These are phyloP conservation scores for Orgyia antiqua DNA, from an alignment of 2,888 invertebrate genomes.

Conservation along the genomic window DNA sequence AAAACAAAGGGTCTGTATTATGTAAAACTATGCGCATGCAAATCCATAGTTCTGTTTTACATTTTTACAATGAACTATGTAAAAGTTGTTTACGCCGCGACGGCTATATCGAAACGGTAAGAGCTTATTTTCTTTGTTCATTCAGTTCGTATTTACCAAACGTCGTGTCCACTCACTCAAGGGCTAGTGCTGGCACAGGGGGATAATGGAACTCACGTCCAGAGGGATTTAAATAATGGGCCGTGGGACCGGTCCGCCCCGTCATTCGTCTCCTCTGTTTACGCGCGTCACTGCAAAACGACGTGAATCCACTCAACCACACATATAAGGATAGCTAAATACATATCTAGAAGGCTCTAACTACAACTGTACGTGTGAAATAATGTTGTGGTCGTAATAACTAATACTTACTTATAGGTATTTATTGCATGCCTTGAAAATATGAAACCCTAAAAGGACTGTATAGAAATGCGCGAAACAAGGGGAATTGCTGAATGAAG, in stretches of 20 bases:
- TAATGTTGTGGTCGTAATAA: too few species aligned
- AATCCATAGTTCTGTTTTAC: conserved; percentile 13
- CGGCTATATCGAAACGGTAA: conserved; percentile 12
- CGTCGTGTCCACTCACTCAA: conserved; percentile 45
- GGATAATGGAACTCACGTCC: conserved; percentile 59
- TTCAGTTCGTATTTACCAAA: conserved; percentile 37
- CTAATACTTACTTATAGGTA: conserved; percentile 2
- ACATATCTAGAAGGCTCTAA: neutral
- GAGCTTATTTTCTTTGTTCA: conserved; percentile 38
- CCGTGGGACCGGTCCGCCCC: conserved; percentile 37
- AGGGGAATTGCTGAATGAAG: too few species aligned
- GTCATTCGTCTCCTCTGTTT: conserved; percentile 37
- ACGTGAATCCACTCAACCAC: conserved; percentile 28
- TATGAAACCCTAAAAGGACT: too few species aligned
- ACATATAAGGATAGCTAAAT: too few species aligned
- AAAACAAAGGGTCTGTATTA: too few species aligned
- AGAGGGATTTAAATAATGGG: conserved; percentile 67
- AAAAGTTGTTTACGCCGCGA: conserved; percentile 14
- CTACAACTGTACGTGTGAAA: neutral
- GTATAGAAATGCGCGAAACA: too few species aligned
- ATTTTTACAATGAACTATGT: conserved; percentile 15
- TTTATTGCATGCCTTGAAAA: conserved; percentile 10
- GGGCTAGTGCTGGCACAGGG: conserved; percentile 34
- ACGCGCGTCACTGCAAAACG: conserved; percentile 38
- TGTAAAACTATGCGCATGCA: conserved; percentile 23